Evolutionary conservation across 1,140 invertebrate species (phyloP), one percentile per base, ranked within the genome.

Genomic region (Nasonia giraulti): DNA sequence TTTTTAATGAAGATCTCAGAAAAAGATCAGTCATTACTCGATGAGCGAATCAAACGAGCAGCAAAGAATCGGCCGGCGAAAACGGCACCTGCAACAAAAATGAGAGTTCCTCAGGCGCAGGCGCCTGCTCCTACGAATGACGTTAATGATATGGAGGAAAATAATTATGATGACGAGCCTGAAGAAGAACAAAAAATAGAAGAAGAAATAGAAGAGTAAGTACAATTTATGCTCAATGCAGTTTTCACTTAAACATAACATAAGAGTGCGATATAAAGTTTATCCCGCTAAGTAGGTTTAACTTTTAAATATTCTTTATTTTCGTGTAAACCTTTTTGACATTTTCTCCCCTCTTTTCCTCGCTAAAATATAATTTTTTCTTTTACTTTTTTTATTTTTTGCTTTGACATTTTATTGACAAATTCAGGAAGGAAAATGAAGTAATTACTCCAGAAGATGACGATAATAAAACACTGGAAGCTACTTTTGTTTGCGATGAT

Each of bases 41-140:
- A 99, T 90, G 98, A 99, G 92, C 94, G 99, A 71, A 99, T 99
- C 75, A 99, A 99, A 90, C 94, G 98, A 62, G 96, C 96, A 11
- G 95, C 96, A 27, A 97, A 97, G 90, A 96, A 94, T 91, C 89
- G 94, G 27, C 93, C 94, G 12, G 92, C 92, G 66, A 95, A 95
- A 88, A 94, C 94, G 5, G 89, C 90, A 69, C 89, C 90, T 14
- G 83, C 87, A 3, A 86, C 81, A 7, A 92, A 85, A 83, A 85
- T 88, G 47, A 88, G 90, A 44, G 85, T 89, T 44, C 92, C 89
- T 89, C 40, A 93, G 87, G 68, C 92, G 86, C 62, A 89, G 90
- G 33, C 68, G 71, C 71, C 89, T 85, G 69, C 75, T 73, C 81
- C 89, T 69, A 69, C 82, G 23, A 76, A 90, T 88, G 73, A 88